A percentile compares a stretch with the other conserved stretches of the same genome.
These are phyloP conservation scores for Falcaria lacertinaria DNA, from an alignment of 2,888 invertebrate species.

Conservation along the genomic window DNA sequence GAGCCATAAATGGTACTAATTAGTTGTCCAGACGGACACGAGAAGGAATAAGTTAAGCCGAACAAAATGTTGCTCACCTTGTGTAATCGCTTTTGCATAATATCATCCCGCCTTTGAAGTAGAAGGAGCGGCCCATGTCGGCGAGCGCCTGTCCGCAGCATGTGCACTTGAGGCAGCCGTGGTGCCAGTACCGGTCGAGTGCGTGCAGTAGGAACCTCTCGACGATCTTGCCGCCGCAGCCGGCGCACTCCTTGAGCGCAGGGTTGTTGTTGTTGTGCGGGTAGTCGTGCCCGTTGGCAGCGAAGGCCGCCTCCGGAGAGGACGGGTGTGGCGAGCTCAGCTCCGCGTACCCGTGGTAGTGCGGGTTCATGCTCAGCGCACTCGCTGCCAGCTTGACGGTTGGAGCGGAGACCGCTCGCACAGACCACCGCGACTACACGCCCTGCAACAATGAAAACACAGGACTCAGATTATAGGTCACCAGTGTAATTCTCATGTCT, in stretches of 20 bases:
- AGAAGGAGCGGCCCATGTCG: constrained; percentile 95
- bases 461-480: constrained; percentile 9
- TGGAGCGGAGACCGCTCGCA: constrained; percentile 77
- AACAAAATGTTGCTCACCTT: constrained; percentile 82
- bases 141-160: constrained; percentile 93
- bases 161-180: constrained; percentile 95
- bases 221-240: constrained; percentile 94
- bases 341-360: constrained; percentile 92
- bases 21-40: constrained; percentile 34
- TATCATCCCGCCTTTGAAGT: constrained; percentile 95
- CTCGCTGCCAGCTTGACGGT: constrained; percentile 93
- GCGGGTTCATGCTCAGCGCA: constrained; percentile 93
- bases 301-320: constrained; percentile 86
- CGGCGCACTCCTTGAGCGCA: constrained; percentile 89
- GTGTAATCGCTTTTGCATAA: constrained; percentile 97
- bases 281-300: constrained; percentile 80
- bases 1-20: constrained; percentile 53
- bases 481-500: constrained; percentile 8
- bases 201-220: constrained; percentile 95
- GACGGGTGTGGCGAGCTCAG: constrained; percentile 88
- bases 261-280: constrained; percentile 81
- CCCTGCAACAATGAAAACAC: constrained; percentile 50
- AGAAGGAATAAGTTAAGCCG: constrained; percentile 4
- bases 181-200: constrained; percentile 97
- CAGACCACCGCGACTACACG: constrained; percentile 74